A percentile compares a stretch with the other conserved stretches of the same genome.
phyloP scores from a whole-genome alignment of 2,797 vertebrate genomes.

The Dendrocincla tyrannina region DNA sequence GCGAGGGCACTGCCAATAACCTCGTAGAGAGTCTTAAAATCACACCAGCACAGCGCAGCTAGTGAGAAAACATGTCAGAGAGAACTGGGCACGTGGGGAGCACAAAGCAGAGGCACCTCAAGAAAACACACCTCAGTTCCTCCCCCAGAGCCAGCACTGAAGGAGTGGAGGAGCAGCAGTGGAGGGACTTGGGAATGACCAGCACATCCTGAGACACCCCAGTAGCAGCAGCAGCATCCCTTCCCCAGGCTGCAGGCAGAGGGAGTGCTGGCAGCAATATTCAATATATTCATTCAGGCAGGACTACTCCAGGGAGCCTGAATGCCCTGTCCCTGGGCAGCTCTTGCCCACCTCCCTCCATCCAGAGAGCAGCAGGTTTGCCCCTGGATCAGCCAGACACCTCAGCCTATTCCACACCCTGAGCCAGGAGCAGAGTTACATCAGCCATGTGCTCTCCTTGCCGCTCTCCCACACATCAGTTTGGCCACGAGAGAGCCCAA shows the following conservation, averaged over 20 bases:
- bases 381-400: not conserved
- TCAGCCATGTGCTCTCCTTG: not conserved
- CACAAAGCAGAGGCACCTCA: not conserved
- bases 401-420: not conserved
- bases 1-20: not conserved
- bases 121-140: not conserved
- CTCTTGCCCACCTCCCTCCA: not conserved
- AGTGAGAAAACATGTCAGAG: not conserved
- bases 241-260: not conserved
- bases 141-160: not conserved
- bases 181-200: not conserved
- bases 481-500: too few relatives aligned
- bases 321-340: not conserved
- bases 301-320: not conserved
- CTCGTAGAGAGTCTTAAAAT: not conserved
- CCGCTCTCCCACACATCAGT: not conserved
- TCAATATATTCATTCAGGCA: not conserved
- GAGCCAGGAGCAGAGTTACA: accelerated
- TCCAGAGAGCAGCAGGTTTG: not conserved
- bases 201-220: accelerated
- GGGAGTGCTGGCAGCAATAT: not conserved
- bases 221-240: not conserved
- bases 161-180: not conserved
- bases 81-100: not conserved
- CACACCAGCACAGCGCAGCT: not conserved